A percentile compares a stretch with the other conserved stretches of the same genome.
Conservation (phyloP, 2,888 invertebrate species). For the Drosophila macrospina region DNA sequence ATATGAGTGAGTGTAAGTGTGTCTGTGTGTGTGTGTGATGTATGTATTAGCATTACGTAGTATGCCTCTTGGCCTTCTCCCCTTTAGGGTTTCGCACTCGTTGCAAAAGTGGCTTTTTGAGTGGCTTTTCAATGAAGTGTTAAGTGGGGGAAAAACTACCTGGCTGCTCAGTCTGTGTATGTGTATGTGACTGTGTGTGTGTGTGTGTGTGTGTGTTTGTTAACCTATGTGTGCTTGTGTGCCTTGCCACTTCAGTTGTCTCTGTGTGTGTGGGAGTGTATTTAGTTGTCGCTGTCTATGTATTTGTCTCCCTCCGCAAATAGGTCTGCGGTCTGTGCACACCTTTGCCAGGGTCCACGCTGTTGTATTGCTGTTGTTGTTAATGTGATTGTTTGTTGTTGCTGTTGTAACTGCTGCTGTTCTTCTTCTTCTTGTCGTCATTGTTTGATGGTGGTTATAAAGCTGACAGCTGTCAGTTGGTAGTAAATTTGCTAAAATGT, state of each 20-base stretch:
- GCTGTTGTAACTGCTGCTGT: constrained; percentile 34
- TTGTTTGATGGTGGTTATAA: constrained; percentile 81
- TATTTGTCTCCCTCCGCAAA: constrained; percentile 57
- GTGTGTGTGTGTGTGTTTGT: too few species aligned
- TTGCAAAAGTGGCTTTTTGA: constrained; percentile 77
- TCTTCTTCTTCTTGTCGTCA: constrained; percentile 38
- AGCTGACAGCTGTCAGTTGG: constrained; percentile 83
- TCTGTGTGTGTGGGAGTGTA: constrained; percentile 37
- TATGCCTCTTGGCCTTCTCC: constrained; percentile 19
- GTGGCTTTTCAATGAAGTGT: constrained; percentile 83
- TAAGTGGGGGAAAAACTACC: constrained; percentile 72
- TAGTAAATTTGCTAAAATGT: constrained; percentile 81
- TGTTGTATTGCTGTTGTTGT: constrained; percentile 25
- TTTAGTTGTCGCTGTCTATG: constrained; percentile 70
- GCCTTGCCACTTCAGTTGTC: constrained; percentile 53
- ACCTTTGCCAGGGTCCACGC: constrained; percentile 57
- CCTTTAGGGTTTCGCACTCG: constrained; percentile 47
- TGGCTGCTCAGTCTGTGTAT: constrained; percentile 48
- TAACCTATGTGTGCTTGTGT: constrained; percentile 37
- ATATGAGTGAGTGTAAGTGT: constrained; percentile 17
- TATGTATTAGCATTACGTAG: constrained; percentile 18
- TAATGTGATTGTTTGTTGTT: constrained; percentile 30
- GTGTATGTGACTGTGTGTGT: constrained; percentile 19
- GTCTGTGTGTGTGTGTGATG: constrained; percentile 12
- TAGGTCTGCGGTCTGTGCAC: constrained; percentile 67